A percentile compares a stretch with the other conserved stretches of the same genome.
Conservation (phyloP, 1,140 invertebrate genomes). For the Trichonephila clavipes region DNA sequence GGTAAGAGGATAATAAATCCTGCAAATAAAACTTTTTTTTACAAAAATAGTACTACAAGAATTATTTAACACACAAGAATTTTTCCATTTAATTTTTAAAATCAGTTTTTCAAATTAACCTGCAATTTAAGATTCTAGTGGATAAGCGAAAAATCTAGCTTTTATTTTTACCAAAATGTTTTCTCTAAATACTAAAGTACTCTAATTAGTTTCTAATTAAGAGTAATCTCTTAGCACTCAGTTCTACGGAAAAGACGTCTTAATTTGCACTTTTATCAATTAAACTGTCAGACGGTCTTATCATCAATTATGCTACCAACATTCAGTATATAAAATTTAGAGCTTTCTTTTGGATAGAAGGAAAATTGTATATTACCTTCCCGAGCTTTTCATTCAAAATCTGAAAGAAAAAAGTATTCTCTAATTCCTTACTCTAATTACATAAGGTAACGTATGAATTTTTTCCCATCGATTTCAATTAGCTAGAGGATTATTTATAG, state of each 20-base stretch:
- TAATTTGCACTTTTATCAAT: not conserved
- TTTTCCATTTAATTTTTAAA: too few relatives aligned
- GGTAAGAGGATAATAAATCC: too few relatives aligned
- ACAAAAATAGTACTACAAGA: too few relatives aligned
- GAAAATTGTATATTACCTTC: not conserved
- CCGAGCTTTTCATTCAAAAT: not conserved
- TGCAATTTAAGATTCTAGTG: not conserved
- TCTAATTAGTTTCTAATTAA: not conserved
- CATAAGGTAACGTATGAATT: not conserved
- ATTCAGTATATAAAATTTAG: not conserved
- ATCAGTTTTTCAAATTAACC: too few relatives aligned
- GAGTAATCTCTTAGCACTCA: not conserved
- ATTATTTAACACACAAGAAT: too few relatives aligned
- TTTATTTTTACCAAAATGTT: not conserved
- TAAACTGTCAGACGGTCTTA: not conserved
- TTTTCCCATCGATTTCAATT: not conserved
- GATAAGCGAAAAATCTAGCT: not conserved
- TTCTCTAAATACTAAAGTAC: not conserved
- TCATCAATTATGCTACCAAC: not conserved
- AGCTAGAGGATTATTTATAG: not conserved
- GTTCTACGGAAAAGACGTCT: not conserved
- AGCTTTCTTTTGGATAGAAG: not conserved
- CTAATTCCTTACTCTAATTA: not conserved
- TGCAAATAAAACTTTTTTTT: too few relatives aligned
- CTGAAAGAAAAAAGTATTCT: not conserved